These are phyloP conservation scores for Luscinia megarhynchos DNA, from an alignment of 2,797 vertebrate genomes.

Conservation along the genomic window DNA sequence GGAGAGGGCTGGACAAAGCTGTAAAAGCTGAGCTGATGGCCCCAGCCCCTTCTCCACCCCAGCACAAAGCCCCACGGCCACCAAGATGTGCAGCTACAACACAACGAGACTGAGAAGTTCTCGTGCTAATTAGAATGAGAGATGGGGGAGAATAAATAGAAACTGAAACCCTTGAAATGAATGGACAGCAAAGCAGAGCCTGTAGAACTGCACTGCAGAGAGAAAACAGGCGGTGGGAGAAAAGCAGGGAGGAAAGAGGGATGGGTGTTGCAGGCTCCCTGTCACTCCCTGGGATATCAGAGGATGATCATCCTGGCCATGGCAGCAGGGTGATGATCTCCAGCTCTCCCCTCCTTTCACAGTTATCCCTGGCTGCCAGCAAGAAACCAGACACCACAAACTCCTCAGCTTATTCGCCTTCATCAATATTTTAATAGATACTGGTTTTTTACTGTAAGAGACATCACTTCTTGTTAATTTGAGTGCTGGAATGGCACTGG, in stretches of 20 bases:
- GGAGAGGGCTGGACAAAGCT: not conserved
- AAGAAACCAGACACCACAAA: slow-evolving; percentile 19
- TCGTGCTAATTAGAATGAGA: not conserved
- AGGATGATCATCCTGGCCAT: accelerated
- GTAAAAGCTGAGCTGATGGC: not conserved
- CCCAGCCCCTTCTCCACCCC: not conserved
- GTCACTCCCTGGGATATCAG: not conserved
- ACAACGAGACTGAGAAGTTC: not conserved
- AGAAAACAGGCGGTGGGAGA: not conserved
- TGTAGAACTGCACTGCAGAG: not conserved
- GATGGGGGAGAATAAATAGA: not conserved
- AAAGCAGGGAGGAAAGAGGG: not conserved
- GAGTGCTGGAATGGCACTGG: slow-evolving; percentile 51
- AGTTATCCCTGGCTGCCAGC: not conserved
- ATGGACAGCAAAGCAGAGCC: not conserved
- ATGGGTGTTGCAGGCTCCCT: not conserved
- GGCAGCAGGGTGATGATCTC: not conserved
- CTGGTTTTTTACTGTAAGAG: slow-evolving; percentile 58
- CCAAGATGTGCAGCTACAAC: not conserved
- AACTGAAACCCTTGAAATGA: not conserved
- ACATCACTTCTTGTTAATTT: slow-evolving; percentile 68
- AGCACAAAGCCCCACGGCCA: accelerated
- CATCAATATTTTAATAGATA: slow-evolving; percentile 62
- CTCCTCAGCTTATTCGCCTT: not conserved
- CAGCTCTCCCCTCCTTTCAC: not conserved